Conservation (phyloP, 1,140 invertebrate species). For the Chironomus striatipennis region DNA sequence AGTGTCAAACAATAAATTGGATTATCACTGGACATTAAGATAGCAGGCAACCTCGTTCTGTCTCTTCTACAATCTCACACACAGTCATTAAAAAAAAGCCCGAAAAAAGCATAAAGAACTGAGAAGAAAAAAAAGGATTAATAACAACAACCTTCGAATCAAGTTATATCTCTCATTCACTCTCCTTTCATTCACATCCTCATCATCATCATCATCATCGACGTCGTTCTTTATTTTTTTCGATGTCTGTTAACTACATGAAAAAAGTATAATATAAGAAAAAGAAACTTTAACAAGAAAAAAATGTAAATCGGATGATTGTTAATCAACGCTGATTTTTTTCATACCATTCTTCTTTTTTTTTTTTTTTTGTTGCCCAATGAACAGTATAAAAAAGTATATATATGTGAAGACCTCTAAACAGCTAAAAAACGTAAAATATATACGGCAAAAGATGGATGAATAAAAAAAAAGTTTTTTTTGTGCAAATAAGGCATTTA, state of each 20-base stretch:
- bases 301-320: slow-evolving; percentile 23
- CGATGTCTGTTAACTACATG: neutral
- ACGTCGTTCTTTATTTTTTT: neutral
- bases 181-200: neutral
- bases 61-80: neutral
- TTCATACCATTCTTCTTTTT: neutral
- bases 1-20: slow-evolving; percentile 24
- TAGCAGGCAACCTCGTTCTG: neutral
- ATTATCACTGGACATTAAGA: slow-evolving; percentile 20
- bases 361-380: neutral
- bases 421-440: neutral
- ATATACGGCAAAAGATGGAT: slow-evolving; percentile 21
- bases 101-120: neutral
- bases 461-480: slow-evolving; percentile 1
- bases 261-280: neutral
- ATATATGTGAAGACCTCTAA: neutral
- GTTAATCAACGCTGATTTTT: slow-evolving; percentile 23
- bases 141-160: neutral
- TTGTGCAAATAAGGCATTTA: slow-evolving; percentile 23
- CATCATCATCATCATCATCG: neutral
- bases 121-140: neutral
- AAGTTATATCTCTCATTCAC: neutral
- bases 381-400: slow-evolving; percentile 14
- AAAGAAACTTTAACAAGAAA: slow-evolving; percentile 17
- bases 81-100: neutral